Evolutionary conservation across 2,113 vertebrate genomes (phyloP), one percentile per base, ranked within the genome.

Genomic region (Dicerorhinus sumatrensis): DNA sequence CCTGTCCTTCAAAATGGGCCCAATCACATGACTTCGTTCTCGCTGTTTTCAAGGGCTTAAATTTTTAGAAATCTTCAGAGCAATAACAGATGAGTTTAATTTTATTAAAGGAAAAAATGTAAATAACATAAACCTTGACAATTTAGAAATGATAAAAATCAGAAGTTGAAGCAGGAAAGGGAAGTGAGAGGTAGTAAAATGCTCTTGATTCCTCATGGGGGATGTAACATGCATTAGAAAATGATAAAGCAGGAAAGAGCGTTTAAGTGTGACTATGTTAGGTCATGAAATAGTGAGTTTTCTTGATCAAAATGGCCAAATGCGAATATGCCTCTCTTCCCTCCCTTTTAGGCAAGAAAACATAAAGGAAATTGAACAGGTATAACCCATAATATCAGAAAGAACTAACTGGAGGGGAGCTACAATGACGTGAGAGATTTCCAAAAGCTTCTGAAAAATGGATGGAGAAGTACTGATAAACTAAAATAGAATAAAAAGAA

Each of bases 131-230:
- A 96, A 90, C 94, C 90, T 95, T 79, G 63, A 96, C 86, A 75
- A 98, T 91, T 95, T 93, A 97, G 93, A 96, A 97, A 92, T 77
- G 70, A 97, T 83, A 92, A 63, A 93, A 90, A 92, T 98, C 96
- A 98, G 75, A 97, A 96, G 89, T 79, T 93, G 92, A 97, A 94
- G 91, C 96, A 93, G 81, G 93, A 97, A 98, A 97, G 96, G 97
- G 97, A 98, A 98, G 97, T 98, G 97, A 98, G 96, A 98, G 67
- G 33, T 63, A 63, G 62, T 42, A 94, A 95, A 89, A 92, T 70
- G 56, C n/a, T 96, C 67, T 85, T 73, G 46, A 94, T 83, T 89
- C 86, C 75, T 97, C 82, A 13, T 48, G 76, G 79, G 88, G 56
- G 70, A 56, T 56, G 72, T 94, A 94, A 60, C 56, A 60, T n/a